Conservation (phyloP, 2,888 invertebrate genomes). For the Hypselothyrea guttata region DNA sequence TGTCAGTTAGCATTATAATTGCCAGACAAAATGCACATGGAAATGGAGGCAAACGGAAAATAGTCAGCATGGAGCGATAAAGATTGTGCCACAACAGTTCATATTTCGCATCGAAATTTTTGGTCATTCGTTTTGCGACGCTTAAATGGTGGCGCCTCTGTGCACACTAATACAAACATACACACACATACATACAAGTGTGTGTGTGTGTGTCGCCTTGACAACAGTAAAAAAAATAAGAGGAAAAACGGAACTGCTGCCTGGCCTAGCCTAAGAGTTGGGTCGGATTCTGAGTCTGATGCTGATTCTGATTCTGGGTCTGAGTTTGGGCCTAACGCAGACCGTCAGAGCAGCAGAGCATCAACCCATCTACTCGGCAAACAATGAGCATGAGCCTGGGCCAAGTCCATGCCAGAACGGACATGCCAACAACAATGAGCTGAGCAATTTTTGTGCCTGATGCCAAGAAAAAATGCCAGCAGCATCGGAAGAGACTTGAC, state of each 20-base stretch:
- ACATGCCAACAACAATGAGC: slow-evolving; percentile 66
- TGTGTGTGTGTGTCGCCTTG: slow-evolving; percentile 55
- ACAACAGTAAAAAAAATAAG: slow-evolving; percentile 63
- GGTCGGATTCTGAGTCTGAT: too few relatives aligned
- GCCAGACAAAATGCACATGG: slow-evolving; percentile 21
- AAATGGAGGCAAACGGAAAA: slow-evolving; percentile 5
- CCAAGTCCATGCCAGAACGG: slow-evolving; percentile 73
- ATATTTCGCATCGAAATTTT: slow-evolving; percentile 31
- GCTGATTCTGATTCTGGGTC: too few relatives aligned
- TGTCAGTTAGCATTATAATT: slow-evolving; percentile 67
- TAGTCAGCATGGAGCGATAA: not conserved
- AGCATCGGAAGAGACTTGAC: slow-evolving; percentile 73
- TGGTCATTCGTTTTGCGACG: slow-evolving; percentile 43
- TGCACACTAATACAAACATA: slow-evolving; percentile 40
- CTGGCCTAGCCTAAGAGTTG: slow-evolving; percentile 24
- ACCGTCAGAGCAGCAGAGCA: slow-evolving; percentile 36
- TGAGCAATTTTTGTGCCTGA: slow-evolving; percentile 42
- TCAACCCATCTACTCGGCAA: slow-evolving; percentile 14
- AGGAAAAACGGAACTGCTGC: slow-evolving; percentile 65
- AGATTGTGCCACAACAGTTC: slow-evolving; percentile 22
- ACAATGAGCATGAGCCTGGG: slow-evolving; percentile 54
- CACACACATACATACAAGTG: slow-evolving; percentile 25
- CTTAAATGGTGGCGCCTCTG: slow-evolving; percentile 66
- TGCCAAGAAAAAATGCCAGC: slow-evolving; percentile 48
- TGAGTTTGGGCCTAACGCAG: slow-evolving; percentile 49